A percentile compares a stretch with the other conserved stretches of the same genome.
phyloP scores from a whole-genome alignment of 2,113 vertebrate genomes.

The Sinosuthora webbiana region DNA sequence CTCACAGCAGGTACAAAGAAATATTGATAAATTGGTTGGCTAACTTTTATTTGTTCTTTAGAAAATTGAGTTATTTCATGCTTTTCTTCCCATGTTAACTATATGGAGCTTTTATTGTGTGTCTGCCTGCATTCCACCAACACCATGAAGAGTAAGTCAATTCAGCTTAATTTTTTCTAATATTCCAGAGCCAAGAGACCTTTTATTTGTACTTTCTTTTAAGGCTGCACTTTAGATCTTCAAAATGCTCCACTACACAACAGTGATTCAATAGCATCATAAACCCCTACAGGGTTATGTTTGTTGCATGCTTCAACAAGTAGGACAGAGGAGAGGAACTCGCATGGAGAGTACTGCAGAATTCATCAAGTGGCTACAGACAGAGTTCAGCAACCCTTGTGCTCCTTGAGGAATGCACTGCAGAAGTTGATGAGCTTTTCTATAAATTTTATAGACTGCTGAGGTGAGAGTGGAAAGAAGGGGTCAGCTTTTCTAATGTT shows the following conservation, averaged over 20 bases:
- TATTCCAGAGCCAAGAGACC: not conserved
- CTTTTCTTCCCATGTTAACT: not conserved
- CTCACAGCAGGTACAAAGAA: not conserved
- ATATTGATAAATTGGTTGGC: not conserved
- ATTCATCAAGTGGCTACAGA: not conserved
- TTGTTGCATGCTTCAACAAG: slow-evolving; percentile 8
- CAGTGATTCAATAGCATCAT: not conserved
- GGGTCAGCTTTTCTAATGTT: slow-evolving; percentile 12
- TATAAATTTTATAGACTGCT: not conserved
- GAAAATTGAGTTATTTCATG: not conserved
- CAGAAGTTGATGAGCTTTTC: slow-evolving; percentile 3
- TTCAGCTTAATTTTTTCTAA: not conserved
- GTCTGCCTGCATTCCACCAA: not conserved
- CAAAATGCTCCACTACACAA: not conserved
- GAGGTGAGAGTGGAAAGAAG: not conserved
- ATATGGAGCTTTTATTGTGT: not conserved
- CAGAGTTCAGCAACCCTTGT: not conserved
- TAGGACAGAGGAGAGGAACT: not conserved
- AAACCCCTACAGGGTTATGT: not conserved
- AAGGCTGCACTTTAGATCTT: not conserved
- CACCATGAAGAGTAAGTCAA: not conserved
- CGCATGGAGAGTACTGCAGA: not conserved
- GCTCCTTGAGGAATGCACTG: not conserved
- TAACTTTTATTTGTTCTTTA: not conserved
- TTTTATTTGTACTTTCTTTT: not conserved